Evolutionary conservation across 2,113 vertebrate genomes (phyloP).

Genomic region (Raja brachyura): DNA sequence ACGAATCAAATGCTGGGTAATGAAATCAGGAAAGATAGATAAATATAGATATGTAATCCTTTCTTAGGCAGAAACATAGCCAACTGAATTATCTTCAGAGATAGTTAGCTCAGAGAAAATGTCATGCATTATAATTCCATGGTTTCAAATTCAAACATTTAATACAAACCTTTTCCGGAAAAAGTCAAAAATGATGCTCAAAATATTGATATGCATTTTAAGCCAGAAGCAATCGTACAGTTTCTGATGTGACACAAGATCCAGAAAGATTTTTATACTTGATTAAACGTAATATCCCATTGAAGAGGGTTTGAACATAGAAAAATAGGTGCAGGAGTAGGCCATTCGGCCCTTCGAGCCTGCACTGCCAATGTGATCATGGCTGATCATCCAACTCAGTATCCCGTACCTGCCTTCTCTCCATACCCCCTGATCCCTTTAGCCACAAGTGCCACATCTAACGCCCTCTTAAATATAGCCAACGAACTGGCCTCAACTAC

Average conservation of each 20-base stretch:
- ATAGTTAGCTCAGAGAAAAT: background rate
- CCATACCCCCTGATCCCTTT: too few species aligned
- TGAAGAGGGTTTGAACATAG: too few species aligned
- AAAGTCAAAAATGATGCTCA: background rate
- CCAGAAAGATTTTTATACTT: background rate
- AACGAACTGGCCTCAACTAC: too few species aligned
- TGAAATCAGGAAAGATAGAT: background rate
- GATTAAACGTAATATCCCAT: background rate
- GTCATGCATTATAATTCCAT: background rate
- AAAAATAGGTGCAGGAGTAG: too few species aligned
- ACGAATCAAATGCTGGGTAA: slow-evolving; percentile 80
- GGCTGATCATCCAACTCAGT: too few species aligned
- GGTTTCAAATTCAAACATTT: background rate
- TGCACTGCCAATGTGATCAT: too few species aligned
- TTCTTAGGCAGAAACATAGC: background rate
- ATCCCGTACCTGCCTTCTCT: too few species aligned
- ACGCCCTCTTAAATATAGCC: too few species aligned
- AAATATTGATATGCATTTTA: background rate
- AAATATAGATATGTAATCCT: background rate
- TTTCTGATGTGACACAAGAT: background rate
- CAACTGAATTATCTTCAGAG: background rate
- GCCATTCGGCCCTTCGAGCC: too few species aligned
- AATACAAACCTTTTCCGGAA: background rate
- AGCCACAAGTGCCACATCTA: too few species aligned
- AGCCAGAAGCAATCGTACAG: background rate